Base-by-base conservation (phyloP, 2,113 vertebrate genomes). In the Pholis gunnellus region DNA sequence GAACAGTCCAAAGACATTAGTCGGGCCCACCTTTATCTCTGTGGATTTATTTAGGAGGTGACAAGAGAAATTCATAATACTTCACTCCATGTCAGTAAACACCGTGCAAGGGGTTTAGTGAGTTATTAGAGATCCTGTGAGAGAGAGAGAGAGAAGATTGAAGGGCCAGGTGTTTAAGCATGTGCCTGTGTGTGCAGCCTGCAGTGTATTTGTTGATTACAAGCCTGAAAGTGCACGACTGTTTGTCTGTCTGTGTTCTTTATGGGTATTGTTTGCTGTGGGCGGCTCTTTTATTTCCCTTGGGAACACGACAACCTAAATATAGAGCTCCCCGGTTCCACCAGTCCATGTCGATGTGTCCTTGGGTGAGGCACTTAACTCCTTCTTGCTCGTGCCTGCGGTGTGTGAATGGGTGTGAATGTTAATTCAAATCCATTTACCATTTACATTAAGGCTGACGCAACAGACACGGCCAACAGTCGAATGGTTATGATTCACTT, bases 261-360 rank as follows among this genome's bases (percentile, higher is more conserved):
- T 70, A 27, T 60, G 14, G 54, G 27, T 9, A 46, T 22, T 83
- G 67, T 84, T 86, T 86, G 65, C 29, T 68, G 17, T 72, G 50
- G 40, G 34, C 38, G 0, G 22, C 20, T 15, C 25, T 46, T 46
- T 69, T 69, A n/a, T 77, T 82, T 71, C 11, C 34, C 42, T 18
- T 31, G 54, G 6, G 69, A 76, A 44, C n/a, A 61, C 38, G 17
- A 34, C 17, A 57, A 22, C 15, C 66, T 75, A 69, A 69, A 85
- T 36, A 77, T 74, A 75, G 57, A 79, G 27, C 8, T 57, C 11
- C 54, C n/a, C 11, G 4, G 25, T 14, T 56, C n/a, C 54, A 13
- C 54, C 9, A 25, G 54, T 56, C 54, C n/a, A 27, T 57, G n/a
- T 57, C n/a, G 25, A 27, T 27, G 25, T 14, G 54, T 27, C 54